Evolutionary conservation across 2,113 vertebrate genomes (phyloP).

Genomic region (Oryzias woworae): DNA sequence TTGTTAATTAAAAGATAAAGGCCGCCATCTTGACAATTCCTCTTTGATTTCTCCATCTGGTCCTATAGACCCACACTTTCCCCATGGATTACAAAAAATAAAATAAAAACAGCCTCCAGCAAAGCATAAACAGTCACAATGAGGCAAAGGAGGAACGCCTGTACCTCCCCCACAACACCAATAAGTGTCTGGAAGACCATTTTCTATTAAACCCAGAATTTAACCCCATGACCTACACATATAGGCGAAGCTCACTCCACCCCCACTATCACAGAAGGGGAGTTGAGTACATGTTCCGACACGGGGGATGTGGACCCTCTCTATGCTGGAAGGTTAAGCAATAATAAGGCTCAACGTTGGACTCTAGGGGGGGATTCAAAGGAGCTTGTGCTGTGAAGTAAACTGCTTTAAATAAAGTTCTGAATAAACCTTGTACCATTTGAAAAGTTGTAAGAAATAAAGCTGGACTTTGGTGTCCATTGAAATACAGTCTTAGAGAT

Average conservation of each 20-base stretch:
- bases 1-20: no score
- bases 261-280: slow-evolving; percentile 31
- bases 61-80: not conserved
- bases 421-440: slow-evolving; percentile 20
- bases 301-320: slow-evolving; percentile 28
- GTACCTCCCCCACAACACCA: slow-evolving; percentile 54
- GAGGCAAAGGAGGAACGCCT: slow-evolving; percentile 12
- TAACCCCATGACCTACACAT: slow-evolving; percentile 53
- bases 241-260: slow-evolving; percentile 31
- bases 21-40: slow-evolving; percentile 2
- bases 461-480: no score
- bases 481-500: no score
- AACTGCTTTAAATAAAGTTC: slow-evolving; percentile 5
- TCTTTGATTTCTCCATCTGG: not conserved
- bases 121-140: slow-evolving; percentile 21
- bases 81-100: not conserved
- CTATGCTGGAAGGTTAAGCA: slow-evolving; percentile 21
- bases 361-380: slow-evolving; percentile 10
- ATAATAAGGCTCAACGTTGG: slow-evolving; percentile 19
- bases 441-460: slow-evolving; percentile 25
- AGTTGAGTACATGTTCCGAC: slow-evolving; percentile 45
- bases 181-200: slow-evolving; percentile 43
- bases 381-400: not conserved
- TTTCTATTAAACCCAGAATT: slow-evolving; percentile 62
- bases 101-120: not conserved